phyloP scores from a whole-genome alignment of 1,140 invertebrate genomes.

The Pseudachorutes palmiensis region DNA sequence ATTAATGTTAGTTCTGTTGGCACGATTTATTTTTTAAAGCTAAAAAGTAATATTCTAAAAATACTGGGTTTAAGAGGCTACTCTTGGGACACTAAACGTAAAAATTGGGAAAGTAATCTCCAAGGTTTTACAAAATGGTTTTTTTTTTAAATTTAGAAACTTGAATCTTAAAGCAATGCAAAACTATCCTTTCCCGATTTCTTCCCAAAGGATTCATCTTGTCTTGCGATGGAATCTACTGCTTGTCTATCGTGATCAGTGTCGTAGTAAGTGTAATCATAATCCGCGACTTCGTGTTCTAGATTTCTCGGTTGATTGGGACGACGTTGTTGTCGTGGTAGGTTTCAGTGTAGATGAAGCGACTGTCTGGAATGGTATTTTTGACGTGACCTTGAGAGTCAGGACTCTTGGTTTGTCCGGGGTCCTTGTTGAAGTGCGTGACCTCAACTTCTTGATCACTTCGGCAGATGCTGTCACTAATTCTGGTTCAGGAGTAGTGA shows the following conservation, averaged over 20 bases:
- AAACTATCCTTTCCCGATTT: no score
- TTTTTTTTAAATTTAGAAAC: no score
- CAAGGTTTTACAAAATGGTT: no score
- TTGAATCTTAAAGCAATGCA: no score
- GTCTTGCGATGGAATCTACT: slow-evolving; percentile 1
- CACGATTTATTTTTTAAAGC: no score
- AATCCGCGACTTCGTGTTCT: slow-evolving; percentile 33
- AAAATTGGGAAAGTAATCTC: no score
- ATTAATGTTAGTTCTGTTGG: no score
- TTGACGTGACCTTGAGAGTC: slow-evolving; percentile 10
- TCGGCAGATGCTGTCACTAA: slow-evolving; percentile 31
- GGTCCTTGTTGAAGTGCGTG: not conserved
- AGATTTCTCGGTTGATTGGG: not conserved
- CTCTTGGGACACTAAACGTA: no score
- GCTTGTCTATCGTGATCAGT: slow-evolving; percentile 20
- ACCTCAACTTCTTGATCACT: slow-evolving; percentile 8
- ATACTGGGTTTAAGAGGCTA: no score
- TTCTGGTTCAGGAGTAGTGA: slow-evolving; percentile 27
- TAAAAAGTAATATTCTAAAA: no score
- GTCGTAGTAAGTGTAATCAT: slow-evolving; percentile 37
- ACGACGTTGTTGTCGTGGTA: no score
- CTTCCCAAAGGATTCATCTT: slow-evolving; percentile 20
- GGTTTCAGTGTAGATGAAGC: not conserved
- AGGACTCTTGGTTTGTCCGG: not conserved
- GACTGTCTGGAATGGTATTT: not conserved